Conservation (phyloP, 2,113 vertebrate species). For the Ascaphus truei region DNA sequence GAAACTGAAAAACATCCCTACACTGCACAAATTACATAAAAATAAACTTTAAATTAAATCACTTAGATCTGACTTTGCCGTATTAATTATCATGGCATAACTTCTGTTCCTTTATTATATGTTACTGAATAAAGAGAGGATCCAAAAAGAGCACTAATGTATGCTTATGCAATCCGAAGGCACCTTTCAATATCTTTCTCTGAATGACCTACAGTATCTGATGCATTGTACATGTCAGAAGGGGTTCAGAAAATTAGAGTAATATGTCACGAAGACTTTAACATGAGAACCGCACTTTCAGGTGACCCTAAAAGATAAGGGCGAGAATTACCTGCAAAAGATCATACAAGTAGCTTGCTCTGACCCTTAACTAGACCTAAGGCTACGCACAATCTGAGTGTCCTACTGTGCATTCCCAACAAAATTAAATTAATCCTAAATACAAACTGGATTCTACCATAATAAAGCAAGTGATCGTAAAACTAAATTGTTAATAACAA, state of each 20-base stretch:
- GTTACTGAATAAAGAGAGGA: not conserved
- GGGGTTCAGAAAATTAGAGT: constrained; percentile 40
- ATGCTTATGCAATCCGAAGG: not conserved
- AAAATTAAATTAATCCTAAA: not conserved
- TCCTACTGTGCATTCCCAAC: constrained; percentile 7
- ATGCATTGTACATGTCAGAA: constrained; percentile 22
- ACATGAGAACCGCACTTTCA: constrained; percentile 46
- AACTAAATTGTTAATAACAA: not conserved
- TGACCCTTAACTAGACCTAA: constrained; percentile 40
- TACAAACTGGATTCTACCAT: constrained; percentile 2
- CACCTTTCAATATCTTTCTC: constrained; percentile 2
- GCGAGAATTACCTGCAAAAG: constrained; percentile 46
- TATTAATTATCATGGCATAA: constrained; percentile 1
- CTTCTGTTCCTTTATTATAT: not conserved
- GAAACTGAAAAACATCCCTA: too few relatives aligned
- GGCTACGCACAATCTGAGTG: constrained; percentile 38
- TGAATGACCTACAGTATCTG: not conserved
- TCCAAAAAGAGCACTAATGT: too few relatives aligned
- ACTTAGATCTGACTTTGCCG: constrained; percentile 12
- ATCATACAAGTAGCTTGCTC: constrained; percentile 36
- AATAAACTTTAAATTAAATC: not conserved
- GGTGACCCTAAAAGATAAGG: constrained; percentile 46
- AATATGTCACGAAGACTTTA: constrained; percentile 43
- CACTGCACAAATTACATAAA: constrained; percentile 20
- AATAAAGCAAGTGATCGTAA: not conserved